Evolutionary conservation across 2,888 invertebrate genomes (phyloP), one percentile per base, ranked within the genome.

Genomic region (Dendrolimus houi): DNA sequence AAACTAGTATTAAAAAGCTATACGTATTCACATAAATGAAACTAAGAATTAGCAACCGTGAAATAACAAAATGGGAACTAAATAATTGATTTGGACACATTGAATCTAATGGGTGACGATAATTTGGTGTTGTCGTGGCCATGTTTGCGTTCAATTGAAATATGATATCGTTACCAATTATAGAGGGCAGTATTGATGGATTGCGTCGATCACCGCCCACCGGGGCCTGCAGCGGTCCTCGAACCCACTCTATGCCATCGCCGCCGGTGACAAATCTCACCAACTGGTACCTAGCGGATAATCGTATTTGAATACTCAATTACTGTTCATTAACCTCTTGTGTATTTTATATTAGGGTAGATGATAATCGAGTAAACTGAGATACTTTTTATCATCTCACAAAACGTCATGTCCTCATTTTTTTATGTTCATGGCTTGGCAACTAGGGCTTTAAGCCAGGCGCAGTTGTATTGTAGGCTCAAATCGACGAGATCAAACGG

Each of bases 141-240:
- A 47, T 47, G 12, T 9, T 47, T 47, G 47, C 47, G 68, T 64
- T 66, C 68, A 69, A 70, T 67, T 68, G 71, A 70, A 59, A 67
- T 64, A 63, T 62, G 64, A 67, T 69, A 67, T 69, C 2, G 64
- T 65, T 58, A 47, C 80, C 80, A 74, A 71, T 65, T 76, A 75
- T 64, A 75, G 77, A 29, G 56, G 53, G 60, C 57, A 63, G 64
- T 77, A 80, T 75, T 75, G 81, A 81, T 81, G 74, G 71, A 70
- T 71, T 67, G 65, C 70, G 75, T 75, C 71, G 67, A 67, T 63
- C 41, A 52, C 58, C 73, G 66, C 77, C 79, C 77, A 78, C 79
- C 58, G 57, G 58, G 60, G 63, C 59, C 56, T 58, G 58, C 60
- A 57, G 59, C 55, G 60, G 61, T 61, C 52, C 58, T 58, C 54